phyloP scores from a whole-genome alignment of 2,797 vertebrate species.

The Diceros bicornis region DNA sequence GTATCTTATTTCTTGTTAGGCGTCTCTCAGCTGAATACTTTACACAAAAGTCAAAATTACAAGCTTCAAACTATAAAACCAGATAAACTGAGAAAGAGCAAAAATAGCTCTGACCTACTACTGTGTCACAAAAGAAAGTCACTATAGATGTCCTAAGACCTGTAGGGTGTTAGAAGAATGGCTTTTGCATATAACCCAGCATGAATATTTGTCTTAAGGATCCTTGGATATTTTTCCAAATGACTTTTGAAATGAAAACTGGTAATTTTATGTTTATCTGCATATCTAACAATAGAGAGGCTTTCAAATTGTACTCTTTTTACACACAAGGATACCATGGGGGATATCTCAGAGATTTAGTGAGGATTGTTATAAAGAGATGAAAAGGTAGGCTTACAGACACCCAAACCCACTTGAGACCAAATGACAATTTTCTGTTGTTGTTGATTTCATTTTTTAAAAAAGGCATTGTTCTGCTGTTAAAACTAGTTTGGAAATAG shows the following conservation, averaged over 20 bases:
- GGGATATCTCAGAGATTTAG: neutral
- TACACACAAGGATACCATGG: neutral
- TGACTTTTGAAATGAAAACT: neutral
- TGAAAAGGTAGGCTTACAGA: neutral
- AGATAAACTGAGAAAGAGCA: neutral
- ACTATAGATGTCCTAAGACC: neutral
- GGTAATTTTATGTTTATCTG: neutral
- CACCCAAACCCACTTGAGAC: neutral
- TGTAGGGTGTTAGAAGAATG: neutral
- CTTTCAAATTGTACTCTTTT: neutral
- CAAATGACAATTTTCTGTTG: neutral
- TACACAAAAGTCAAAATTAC: neutral
- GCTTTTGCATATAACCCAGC: neutral
- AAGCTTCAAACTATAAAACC: neutral
- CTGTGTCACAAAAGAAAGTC: neutral
- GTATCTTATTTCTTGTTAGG: neutral
- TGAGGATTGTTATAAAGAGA: neutral
- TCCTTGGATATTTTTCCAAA: neutral
- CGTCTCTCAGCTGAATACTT: neutral
- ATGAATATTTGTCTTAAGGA: neutral
- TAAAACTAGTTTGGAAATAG: conserved; percentile 26
- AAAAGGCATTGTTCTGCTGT: neutral
- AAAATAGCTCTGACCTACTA: neutral
- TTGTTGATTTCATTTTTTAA: neutral
- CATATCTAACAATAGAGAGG: neutral